Conservation (phyloP, 2,113 vertebrate species). For the Pseudorectes ferrugineus region DNA sequence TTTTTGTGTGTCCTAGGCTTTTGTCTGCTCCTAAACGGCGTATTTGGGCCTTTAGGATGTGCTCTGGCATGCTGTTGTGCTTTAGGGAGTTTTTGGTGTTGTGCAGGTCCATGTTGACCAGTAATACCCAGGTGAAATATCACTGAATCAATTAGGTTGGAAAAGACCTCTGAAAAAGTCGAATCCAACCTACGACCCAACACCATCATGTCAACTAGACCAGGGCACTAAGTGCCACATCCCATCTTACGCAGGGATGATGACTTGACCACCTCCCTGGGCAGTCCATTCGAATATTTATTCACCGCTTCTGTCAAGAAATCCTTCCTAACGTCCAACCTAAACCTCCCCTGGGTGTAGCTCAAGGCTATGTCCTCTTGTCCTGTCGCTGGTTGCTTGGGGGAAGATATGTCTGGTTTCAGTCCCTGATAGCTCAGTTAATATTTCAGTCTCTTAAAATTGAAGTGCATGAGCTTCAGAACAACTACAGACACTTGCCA, state of each 20-base stretch:
- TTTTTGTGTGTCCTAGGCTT: fast-evolving
- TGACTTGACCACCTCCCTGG: no score
- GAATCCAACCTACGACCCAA: fast-evolving
- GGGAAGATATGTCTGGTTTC: neutral
- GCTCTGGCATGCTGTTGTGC: fast-evolving
- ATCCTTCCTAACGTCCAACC: neutral
- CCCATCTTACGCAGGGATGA: fast-evolving
- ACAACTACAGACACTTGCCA: fast-evolving
- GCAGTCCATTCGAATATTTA: neutral
- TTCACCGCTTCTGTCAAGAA: neutral
- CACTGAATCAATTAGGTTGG: neutral
- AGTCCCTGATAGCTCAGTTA: fast-evolving
- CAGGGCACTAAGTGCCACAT: fast-evolving
- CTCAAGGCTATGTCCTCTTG: neutral
- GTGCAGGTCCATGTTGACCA: fast-evolving
- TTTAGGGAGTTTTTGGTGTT: fast-evolving
- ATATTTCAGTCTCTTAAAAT: neutral
- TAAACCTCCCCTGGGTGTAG: neutral
- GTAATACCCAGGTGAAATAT: no score
- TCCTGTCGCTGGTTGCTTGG: neutral
- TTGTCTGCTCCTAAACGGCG: fast-evolving
- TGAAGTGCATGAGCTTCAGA: fast-evolving
- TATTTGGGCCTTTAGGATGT: fast-evolving
- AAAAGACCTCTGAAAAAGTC: neutral
- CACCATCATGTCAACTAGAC: no score